Evolutionary conservation across 2,888 invertebrate species (phyloP).

Genomic region (Papilio protenor): DNA sequence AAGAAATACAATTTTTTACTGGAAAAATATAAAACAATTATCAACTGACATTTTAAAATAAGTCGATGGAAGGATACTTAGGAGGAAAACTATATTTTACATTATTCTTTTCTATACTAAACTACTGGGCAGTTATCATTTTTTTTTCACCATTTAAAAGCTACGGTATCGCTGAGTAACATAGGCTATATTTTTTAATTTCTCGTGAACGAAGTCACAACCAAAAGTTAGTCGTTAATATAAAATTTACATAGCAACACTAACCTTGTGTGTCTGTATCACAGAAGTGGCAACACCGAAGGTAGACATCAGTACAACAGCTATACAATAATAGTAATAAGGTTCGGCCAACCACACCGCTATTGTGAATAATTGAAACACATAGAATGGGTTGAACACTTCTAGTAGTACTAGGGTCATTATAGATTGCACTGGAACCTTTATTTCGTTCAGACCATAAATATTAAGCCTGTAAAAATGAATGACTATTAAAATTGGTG

Average conservation of each 20-base stretch:
- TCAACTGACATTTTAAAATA: too few species aligned
- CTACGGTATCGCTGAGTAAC: too few species aligned
- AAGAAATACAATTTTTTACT: too few species aligned
- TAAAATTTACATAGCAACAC: constrained; percentile 38
- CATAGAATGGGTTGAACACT: constrained; percentile 96
- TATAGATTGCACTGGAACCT: constrained; percentile 90
- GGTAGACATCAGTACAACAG: constrained; percentile 93
- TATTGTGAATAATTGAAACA: constrained; percentile 97
- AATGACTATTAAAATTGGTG: neutral
- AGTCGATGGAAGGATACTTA: too few species aligned
- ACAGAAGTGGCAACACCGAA: constrained; percentile 93
- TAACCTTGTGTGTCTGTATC: constrained; percentile 92
- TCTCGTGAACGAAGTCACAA: too few species aligned
- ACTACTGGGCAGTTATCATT: too few species aligned
- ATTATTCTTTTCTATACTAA: too few species aligned
- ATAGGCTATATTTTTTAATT: too few species aligned
- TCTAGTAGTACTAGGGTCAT: constrained; percentile 90
- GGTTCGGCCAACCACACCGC: constrained; percentile 95
- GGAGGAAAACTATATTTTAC: neutral
- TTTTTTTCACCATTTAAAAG: too few species aligned
- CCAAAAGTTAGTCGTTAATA: neutral
- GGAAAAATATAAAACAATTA: too few species aligned
- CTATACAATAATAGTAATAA: constrained; percentile 95
- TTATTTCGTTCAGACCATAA: constrained; percentile 93
- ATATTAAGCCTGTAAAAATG: constrained; percentile 86